Conservation (phyloP, 2,113 vertebrate genomes). For the Serinus canaria region DNA sequence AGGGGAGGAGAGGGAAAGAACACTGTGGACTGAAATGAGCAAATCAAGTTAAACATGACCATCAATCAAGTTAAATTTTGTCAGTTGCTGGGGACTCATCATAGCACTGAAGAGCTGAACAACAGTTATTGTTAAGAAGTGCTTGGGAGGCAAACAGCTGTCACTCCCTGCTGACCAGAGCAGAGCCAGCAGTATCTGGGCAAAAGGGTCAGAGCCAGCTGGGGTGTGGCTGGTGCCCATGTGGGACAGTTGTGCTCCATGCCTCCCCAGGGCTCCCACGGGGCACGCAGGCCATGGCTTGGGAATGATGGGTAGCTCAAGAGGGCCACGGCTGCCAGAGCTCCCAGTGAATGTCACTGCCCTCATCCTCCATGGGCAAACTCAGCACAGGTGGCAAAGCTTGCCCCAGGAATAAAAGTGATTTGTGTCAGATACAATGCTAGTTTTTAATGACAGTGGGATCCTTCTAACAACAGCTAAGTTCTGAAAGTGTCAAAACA, state of each 20-base stretch:
- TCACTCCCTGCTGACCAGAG: not conserved
- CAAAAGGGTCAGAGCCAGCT: not conserved
- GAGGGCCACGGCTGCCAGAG: not conserved
- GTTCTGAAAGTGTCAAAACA: not conserved
- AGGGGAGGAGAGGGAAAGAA: not conserved
- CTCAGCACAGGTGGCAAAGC: not conserved
- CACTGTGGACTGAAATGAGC: not conserved
- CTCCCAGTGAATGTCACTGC: not conserved
- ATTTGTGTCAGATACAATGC: not conserved
- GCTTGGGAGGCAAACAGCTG: not conserved
- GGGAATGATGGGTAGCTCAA: rapidly evolving
- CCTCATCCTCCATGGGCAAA: not conserved
- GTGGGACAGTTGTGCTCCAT: rapidly evolving
- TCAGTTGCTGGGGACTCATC: not conserved
- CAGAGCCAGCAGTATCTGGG: not conserved
- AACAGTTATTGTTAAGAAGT: not conserved
- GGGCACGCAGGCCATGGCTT: rapidly evolving
- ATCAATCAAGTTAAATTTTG: not conserved
- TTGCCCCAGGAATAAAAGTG: not conserved
- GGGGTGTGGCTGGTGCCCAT: rapidly evolving
- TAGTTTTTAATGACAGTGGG: not conserved
- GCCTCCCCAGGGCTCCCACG: rapidly evolving
- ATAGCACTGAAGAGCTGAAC: not conserved
- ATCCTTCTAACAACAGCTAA: not conserved
- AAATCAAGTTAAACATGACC: not conserved